Evolutionary conservation across 2,888 invertebrate genomes (phyloP).

Genomic region (Platycheirus albimanus): DNA sequence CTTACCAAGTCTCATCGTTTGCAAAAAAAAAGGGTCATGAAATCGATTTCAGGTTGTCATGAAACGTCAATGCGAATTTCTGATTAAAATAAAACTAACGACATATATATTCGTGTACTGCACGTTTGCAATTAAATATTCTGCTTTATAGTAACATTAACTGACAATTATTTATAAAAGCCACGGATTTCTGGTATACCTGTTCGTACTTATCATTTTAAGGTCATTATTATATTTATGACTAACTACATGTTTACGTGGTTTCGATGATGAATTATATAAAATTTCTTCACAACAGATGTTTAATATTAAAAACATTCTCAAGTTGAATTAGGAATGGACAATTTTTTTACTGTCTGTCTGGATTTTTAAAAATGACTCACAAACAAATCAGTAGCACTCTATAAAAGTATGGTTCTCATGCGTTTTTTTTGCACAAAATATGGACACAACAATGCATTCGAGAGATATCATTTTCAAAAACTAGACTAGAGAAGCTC

Average conservation of each 20-base stretch:
- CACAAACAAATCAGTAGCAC: not conserved
- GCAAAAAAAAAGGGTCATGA: not conserved
- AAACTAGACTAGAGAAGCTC: not conserved
- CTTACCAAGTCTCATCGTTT: too few species aligned
- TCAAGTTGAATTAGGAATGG: not conserved
- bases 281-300: not conserved
- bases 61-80: not conserved
- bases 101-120: too few species aligned
- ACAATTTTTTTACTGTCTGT: too few species aligned
- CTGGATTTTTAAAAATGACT: too few species aligned
- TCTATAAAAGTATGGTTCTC: not conserved
- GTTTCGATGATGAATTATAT: not conserved
- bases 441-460: conserved; percentile 7
- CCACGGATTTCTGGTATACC: too few species aligned
- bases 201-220: not conserved
- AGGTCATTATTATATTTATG: conserved; percentile 4
- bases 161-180: not conserved
- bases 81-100: not conserved
- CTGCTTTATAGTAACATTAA: not conserved
- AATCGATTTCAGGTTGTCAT: conserved; percentile 5
- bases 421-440: conserved; percentile 1
- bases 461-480: conserved; percentile 19
- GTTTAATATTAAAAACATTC: not conserved
- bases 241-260: not conserved
- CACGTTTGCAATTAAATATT: conserved; percentile 10